A percentile compares a stretch with the other conserved stretches of the same genome.
These are phyloP conservation scores for Lophius piscatorius DNA, from an alignment of 2,113 vertebrate species.

Conservation along the genomic window DNA sequence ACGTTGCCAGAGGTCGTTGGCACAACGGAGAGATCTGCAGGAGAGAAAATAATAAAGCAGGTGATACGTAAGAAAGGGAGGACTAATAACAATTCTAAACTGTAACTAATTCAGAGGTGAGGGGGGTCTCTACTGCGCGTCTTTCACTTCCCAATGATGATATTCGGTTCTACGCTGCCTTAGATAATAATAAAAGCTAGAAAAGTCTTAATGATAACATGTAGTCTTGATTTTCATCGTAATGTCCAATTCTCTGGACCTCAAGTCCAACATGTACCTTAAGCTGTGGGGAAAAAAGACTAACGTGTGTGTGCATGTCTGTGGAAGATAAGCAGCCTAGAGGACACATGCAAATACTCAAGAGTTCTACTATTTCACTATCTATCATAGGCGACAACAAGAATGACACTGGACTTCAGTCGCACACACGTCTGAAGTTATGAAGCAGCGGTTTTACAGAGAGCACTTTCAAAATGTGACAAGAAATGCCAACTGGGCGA, in stretches of 20 bases:
- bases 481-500: too few species aligned
- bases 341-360: conserved; percentile 34
- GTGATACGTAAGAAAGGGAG: neutral
- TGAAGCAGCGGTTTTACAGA: neutral
- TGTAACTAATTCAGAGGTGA: too few species aligned
- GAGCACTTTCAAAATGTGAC: too few species aligned
- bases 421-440: neutral
- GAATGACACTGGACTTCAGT: neutral
- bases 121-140: too few species aligned
- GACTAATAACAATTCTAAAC: too few species aligned
- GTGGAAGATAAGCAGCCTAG: conserved; percentile 26
- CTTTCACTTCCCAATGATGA: too few species aligned
- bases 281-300: conserved; percentile 7
- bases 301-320: conserved; percentile 26
- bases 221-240: too few species aligned
- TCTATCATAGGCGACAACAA: conserved; percentile 26
- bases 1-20: conserved; percentile 88
- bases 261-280: neutral
- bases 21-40: conserved; percentile 90
- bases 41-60: neutral
- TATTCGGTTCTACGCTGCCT: too few species aligned
- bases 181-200: too few species aligned
- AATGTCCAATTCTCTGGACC: too few species aligned
- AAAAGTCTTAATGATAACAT: too few species aligned
- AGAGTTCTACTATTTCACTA: conserved; percentile 21